These are phyloP conservation scores for Procambarus virginalis DNA, from an alignment of 1,140 invertebrate species.

Conservation along the genomic window DNA sequence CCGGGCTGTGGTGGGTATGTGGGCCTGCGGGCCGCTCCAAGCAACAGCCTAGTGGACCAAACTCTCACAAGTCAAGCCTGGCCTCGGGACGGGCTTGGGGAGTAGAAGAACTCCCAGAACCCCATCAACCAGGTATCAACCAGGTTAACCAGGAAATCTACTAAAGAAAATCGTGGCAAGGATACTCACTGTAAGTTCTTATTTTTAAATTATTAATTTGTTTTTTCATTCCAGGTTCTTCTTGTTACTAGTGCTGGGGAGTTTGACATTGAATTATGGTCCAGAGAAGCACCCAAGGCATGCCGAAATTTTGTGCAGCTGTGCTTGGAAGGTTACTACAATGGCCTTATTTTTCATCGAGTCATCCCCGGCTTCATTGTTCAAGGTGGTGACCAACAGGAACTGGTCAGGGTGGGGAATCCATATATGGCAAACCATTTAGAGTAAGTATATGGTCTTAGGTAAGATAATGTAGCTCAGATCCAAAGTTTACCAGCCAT, in stretches of 20 bases:
- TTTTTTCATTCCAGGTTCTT: constrained; percentile 81
- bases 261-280: constrained; percentile 98
- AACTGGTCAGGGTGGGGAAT: constrained; percentile 93
- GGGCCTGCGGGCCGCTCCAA: too few species aligned
- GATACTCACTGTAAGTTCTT: background rate
- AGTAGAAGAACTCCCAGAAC: too few species aligned
- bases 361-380: constrained; percentile 94
- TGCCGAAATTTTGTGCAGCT: constrained; percentile 98
- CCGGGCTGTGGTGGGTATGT: too few species aligned
- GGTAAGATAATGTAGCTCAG: too few species aligned
- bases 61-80: too few species aligned
- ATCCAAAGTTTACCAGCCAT: too few species aligned
- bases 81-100: too few species aligned
- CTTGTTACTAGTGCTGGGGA: constrained; percentile 95
- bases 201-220: background rate
- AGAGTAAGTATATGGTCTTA: constrained; percentile 79
- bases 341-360: constrained; percentile 93
- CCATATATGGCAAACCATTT: constrained; percentile 94
- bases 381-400: constrained; percentile 97
- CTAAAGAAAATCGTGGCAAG: background rate
- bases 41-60: too few species aligned
- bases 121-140: too few species aligned
- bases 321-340: constrained; percentile 97
- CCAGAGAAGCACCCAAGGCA: constrained; percentile 95
- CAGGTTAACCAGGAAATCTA: background rate